Conservation (phyloP, 2,888 invertebrate species). For the Globia sparganii region DNA sequence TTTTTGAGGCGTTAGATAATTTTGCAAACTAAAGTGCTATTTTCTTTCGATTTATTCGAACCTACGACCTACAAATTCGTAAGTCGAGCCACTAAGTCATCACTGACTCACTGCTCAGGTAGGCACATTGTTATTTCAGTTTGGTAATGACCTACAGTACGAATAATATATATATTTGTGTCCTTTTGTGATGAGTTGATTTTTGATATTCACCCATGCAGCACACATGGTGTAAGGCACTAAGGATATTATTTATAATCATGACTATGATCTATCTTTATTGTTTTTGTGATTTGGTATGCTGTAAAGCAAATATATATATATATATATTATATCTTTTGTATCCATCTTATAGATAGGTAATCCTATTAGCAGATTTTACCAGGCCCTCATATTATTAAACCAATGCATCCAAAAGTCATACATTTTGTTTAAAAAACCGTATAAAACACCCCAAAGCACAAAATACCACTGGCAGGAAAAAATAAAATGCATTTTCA, state of each 20-base stretch:
- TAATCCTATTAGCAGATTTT: background rate
- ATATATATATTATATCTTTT: too few species aligned
- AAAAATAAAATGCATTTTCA: constrained; percentile 25
- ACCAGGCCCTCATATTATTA: background rate
- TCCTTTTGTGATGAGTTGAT: too few species aligned
- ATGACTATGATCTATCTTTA: too few species aligned
- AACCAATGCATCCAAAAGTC: background rate
- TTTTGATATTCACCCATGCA: too few species aligned
- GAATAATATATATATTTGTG: too few species aligned
- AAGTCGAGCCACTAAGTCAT: too few species aligned
- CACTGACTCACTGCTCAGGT: too few species aligned
- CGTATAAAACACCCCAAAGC: background rate
- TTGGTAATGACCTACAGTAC: background rate
- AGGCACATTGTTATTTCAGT: background rate
- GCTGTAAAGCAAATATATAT: background rate
- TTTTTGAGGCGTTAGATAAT: background rate
- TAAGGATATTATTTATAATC: too few species aligned
- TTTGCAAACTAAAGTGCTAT: background rate
- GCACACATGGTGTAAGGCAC: too few species aligned
- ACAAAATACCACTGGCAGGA: constrained; percentile 14
- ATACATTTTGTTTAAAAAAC: constrained; percentile 8
- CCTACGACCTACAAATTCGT: background rate
- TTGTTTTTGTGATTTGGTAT: background rate
- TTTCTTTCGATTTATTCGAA: background rate
- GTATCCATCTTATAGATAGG: background rate